Percentiles rank a stretch among this genome's conserved stretches.
Evolutionary conservation across 2,888 invertebrate genomes (phyloP).

Genomic region (Limnephilus auricula): DNA sequence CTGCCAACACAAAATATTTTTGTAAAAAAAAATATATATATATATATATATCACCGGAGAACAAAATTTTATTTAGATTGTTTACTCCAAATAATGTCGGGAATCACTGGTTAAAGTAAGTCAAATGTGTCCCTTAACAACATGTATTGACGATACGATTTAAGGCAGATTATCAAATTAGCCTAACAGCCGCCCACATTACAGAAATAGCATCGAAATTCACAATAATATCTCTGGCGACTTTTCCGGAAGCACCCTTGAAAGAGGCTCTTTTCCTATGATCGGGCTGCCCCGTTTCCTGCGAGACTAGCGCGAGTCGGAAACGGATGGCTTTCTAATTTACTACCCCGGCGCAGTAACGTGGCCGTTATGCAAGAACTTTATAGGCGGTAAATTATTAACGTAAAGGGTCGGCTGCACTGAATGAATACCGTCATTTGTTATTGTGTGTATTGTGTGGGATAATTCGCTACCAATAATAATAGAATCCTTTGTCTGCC

Average conservation of each 20-base stretch:
- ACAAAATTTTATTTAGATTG: too few species aligned
- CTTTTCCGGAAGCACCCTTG: neutral
- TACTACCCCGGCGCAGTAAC: neutral
- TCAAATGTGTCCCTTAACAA: too few species aligned
- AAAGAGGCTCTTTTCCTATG: neutral
- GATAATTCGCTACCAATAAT: neutral
- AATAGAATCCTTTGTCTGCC: neutral
- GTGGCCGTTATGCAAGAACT: neutral
- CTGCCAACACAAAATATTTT: too few species aligned
- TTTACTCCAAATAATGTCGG: too few species aligned
- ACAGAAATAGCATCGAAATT: neutral
- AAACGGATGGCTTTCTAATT: conserved; percentile 15
- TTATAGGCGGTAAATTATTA: conserved; percentile 16
- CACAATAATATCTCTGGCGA: neutral
- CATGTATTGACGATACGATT: neutral
- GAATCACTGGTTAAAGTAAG: too few species aligned
- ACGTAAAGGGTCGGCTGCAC: neutral
- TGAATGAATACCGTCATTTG: neutral
- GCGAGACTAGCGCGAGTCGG: neutral
- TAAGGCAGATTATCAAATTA: neutral
- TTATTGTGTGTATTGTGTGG: neutral
- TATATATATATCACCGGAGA: too few species aligned
- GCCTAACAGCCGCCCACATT: neutral
- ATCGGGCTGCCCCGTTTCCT: neutral
- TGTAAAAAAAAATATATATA: too few species aligned